Evolutionary conservation across 2,888 invertebrate genomes (phyloP), one percentile per base, ranked within the genome.

Genomic region (Theretra japonica): DNA sequence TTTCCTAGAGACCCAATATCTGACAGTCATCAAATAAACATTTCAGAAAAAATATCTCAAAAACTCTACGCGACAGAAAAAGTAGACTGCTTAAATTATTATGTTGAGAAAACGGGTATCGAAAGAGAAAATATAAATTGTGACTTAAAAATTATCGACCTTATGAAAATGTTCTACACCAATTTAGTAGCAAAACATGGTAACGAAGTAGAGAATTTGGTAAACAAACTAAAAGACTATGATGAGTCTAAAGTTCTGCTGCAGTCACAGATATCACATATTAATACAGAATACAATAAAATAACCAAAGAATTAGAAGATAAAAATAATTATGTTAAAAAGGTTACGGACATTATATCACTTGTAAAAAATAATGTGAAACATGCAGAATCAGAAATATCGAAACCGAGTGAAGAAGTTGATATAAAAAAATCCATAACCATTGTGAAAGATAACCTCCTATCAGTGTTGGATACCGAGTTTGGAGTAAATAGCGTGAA

Each of bases 81-180:
- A 85, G 78, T 77, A 15, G 88, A 91, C 58, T 94, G 94, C 76
- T 79, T 86, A 19, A 88, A 88, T 74, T 94, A 86, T 79, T 91
- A 85, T 74, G 41, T 80, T 7, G 90, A 92, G 76, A 89, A 84
- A 79, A 87, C 86, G 21, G 90, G 87, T 3, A 72, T 75, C 21
- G 79, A 83, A n/a, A 86, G 81, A 77, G 82, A 84, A 23, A 48
- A 65, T 70, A 48, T 89, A 3, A 77, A 80, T 50, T 72, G 75
- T 65, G 84, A 90, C 73, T 65, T 85, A 1, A 92, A 85, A 85
- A 87, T 92, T 50, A 80, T 93, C 73, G 93, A 94, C 62, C 71
- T 93, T 1, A 88, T 94, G 89, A 92, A 88, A 87, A 82, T 86
- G 81, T 82, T 94, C 60, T 88, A 91, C 75, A 84, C 86, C 59